Conservation (phyloP, 1,140 invertebrate species). For the Penaeus vannamei region DNA sequence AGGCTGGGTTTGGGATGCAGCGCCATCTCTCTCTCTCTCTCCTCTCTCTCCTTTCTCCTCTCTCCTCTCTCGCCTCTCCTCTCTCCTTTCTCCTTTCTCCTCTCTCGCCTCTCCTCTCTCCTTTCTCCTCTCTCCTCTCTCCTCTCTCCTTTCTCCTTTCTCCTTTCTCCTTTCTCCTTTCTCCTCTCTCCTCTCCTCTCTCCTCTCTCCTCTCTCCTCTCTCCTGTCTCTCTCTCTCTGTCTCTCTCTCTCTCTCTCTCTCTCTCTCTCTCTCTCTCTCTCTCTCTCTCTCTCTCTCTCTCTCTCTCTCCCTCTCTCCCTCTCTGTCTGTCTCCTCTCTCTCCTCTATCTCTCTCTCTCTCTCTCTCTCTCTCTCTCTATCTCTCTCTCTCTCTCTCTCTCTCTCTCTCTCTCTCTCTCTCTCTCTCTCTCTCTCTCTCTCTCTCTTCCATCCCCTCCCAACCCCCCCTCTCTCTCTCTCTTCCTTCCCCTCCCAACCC, state of each 20-base stretch:
- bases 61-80: no score
- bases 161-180: not conserved
- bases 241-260: not conserved
- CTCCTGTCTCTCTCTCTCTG: not conserved
- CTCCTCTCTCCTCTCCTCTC: not conserved
- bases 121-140: not conserved
- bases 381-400: slow-evolving; percentile 21
- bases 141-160: not conserved
- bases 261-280: not conserved
- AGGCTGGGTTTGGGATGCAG: no score
- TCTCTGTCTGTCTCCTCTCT: not conserved
- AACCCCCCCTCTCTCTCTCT: no score
- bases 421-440: no score
- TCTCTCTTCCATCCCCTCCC: no score
- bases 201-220: not conserved
- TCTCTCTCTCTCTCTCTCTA: slow-evolving; percentile 22
- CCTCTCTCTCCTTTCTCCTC: no score
- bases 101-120: no score
- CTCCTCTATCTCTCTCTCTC: not conserved
- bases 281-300: slow-evolving; percentile 1
- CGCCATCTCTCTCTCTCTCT: no score
- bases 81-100: not conserved
- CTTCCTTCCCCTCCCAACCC: no score
- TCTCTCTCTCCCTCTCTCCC: slow-evolving; percentile 19
- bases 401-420: not conserved